Percentiles rank a stretch among this genome's conserved stretches.
phyloP scores from a whole-genome alignment of 1,140 invertebrate genomes.

The Drosophila parabipectinata region DNA sequence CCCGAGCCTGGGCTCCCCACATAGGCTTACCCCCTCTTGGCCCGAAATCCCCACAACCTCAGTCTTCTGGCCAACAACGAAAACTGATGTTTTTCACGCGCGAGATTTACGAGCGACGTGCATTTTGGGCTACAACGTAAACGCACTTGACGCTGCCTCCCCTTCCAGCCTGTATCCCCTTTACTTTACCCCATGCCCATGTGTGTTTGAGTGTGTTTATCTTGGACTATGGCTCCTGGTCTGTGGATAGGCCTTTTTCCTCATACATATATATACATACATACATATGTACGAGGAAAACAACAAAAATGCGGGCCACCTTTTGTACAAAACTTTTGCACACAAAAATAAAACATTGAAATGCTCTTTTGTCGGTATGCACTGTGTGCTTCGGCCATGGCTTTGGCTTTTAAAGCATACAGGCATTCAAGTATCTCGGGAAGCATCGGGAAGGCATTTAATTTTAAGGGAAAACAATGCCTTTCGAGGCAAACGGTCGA shows the following conservation, averaged over 20 bases:
- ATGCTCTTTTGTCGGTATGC: constrained; percentile 54
- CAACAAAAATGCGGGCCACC: constrained; percentile 75
- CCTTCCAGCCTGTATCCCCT: constrained; percentile 1
- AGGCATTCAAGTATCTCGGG: constrained; percentile 36
- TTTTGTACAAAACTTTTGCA: constrained; percentile 46
- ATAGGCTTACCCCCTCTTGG: constrained; percentile 17
- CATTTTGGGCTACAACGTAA: constrained; percentile 72
- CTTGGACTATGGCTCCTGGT: constrained; percentile 48
- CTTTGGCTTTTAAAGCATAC: constrained; percentile 50
- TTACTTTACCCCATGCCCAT: constrained; percentile 7
- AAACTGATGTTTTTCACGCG: constrained; percentile 77
- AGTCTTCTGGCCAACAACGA: constrained; percentile 46
- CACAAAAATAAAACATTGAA: constrained; percentile 55
- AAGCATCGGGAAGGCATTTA: constrained; percentile 60
- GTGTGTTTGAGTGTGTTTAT: constrained; percentile 62
- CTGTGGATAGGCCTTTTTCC: constrained; percentile 65
- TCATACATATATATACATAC: background rate
- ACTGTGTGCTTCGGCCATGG: background rate
- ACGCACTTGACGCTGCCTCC: constrained; percentile 60
- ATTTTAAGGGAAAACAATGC: constrained; percentile 72
- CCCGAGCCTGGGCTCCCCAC: background rate
- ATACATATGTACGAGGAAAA: constrained; percentile 25
- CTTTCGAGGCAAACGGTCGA: constrained; percentile 12
- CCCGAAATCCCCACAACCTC: constrained; percentile 25
- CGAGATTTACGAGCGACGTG: constrained; percentile 76